phyloP scores from a whole-genome alignment of 2,113 vertebrate species.

The Hyaena hyaena region DNA sequence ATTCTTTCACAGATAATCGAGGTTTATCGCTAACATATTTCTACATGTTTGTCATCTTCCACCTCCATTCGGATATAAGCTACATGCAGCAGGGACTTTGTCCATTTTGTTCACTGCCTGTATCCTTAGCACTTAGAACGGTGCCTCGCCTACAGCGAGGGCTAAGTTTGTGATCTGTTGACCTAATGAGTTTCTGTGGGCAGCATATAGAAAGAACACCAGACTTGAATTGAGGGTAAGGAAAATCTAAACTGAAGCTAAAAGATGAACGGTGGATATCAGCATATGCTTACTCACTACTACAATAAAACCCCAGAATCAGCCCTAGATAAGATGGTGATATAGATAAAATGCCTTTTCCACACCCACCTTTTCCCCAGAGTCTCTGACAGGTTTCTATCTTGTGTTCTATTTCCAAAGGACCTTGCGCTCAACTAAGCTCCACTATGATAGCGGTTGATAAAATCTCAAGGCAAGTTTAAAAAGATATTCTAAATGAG shows the following conservation, averaged over 20 bases:
- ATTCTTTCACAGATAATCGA: not conserved
- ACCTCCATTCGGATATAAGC: not conserved
- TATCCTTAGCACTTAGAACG: slow-evolving; percentile 1
- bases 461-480: not conserved
- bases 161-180: not conserved
- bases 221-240: not conserved
- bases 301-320: not conserved
- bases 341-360: not conserved
- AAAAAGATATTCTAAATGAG: not conserved
- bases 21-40: not conserved
- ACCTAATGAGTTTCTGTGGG: not conserved
- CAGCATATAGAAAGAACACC: not conserved
- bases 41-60: not conserved
- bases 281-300: not conserved
- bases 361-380: not conserved
- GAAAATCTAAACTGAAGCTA: not conserved
- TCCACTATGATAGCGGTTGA: not conserved
- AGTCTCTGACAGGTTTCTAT: not conserved
- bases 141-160: not conserved
- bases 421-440: not conserved
- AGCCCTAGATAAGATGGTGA: not conserved
- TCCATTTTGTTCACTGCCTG: not conserved
- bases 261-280: slow-evolving; percentile 30
- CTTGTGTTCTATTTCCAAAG: not conserved
- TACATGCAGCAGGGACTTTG: not conserved